These are phyloP conservation scores for Rhopalosiphum maidis DNA, from an alignment of 1,140 invertebrate species.

Conservation along the genomic window DNA sequence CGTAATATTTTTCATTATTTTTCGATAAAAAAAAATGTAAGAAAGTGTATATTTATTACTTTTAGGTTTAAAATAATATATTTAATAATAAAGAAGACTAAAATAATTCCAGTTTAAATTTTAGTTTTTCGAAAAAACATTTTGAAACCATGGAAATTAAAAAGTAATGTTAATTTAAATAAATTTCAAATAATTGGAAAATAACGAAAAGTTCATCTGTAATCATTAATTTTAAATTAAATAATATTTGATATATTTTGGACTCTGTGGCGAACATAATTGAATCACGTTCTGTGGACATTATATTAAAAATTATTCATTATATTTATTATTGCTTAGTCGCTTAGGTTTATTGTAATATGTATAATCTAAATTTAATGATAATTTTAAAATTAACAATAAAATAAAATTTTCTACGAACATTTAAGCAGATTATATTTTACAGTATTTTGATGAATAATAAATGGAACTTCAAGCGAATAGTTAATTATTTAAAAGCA, in stretches of 20 bases:
- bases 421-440: not conserved
- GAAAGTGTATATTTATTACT: not conserved
- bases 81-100: not conserved
- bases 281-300: not conserved
- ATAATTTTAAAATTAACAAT: not conserved
- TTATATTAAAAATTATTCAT: not conserved
- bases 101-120: not conserved
- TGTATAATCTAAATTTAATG: not conserved
- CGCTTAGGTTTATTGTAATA: not conserved
- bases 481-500: not conserved
- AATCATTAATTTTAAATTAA: constrained; percentile 20
- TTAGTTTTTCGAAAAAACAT: not conserved
- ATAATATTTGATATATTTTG: not conserved
- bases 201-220: not conserved
- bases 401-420: not conserved
- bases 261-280: not conserved
- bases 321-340: not conserved
- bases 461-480: not conserved
- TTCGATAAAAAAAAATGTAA: not conserved
- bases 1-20: not conserved
- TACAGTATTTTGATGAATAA: not conserved
- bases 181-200: not conserved
- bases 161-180: constrained; percentile 24
- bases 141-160: not conserved
- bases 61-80: not conserved